These are phyloP conservation scores for Callospermophilus lateralis DNA, from an alignment of 2,113 vertebrate species.

Conservation along the genomic window DNA sequence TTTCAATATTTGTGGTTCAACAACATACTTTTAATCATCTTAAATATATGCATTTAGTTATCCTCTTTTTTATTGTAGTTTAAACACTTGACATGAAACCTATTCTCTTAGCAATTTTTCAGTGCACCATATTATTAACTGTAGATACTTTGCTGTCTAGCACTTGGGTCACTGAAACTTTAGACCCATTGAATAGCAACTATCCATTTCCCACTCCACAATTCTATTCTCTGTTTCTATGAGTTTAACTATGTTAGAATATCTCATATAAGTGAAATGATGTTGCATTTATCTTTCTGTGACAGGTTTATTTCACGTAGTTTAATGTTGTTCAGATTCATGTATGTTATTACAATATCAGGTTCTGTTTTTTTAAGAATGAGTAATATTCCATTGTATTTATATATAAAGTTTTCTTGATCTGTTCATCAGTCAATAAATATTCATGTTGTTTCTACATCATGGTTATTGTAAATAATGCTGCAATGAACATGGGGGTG, in stretches of 20 bases:
- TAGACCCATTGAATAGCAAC: background rate
- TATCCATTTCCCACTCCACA: background rate
- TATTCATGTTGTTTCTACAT: too few relatives aligned
- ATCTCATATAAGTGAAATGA: too few relatives aligned
- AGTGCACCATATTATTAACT: background rate
- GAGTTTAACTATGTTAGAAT: background rate
- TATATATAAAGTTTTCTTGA: background rate
- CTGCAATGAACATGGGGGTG: too few relatives aligned
- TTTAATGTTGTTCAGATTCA: too few relatives aligned
- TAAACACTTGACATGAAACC: background rate
- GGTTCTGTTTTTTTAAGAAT: background rate
- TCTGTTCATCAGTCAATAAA: too few relatives aligned
- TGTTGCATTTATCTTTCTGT: too few relatives aligned
- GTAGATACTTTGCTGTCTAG: background rate
- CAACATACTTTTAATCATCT: background rate
- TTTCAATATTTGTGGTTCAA: background rate
- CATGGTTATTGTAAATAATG: background rate
- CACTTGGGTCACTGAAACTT: background rate
- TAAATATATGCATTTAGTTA: background rate
- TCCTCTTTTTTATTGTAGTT: background rate
- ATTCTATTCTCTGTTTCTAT: background rate
- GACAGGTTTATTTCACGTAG: too few relatives aligned
- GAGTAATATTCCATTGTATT: background rate
- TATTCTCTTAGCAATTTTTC: background rate
- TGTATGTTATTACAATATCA: background rate